Evolutionary conservation across 2,888 invertebrate species (phyloP), one percentile per base, ranked within the genome.

Genomic region (Exephanes ischioxanthus): DNA sequence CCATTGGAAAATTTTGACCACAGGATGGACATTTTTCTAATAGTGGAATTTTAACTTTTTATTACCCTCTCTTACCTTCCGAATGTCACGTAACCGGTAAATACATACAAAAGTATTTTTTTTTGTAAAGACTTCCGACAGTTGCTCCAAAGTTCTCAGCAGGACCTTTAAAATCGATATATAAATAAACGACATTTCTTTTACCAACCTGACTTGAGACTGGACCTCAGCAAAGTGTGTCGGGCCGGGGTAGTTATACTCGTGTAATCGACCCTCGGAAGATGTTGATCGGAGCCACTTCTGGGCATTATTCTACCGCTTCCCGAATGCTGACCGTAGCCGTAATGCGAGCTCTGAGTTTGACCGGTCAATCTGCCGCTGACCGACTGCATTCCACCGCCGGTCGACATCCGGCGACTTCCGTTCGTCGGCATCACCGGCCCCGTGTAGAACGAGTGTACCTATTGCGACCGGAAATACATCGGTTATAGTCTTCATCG

Each of bases 281-380:
- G 94, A 94, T 98, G 98, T 94, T 98, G 98, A 94, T 98, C 98
- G 61, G 98, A 98, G 30, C 98, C 98, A 75, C 98, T 98, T 78
- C 98, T 95, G 19, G 98, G 97, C 94, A 98, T 95, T 76, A 95
- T 94, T 77, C 95, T 93, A 45, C 95, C 95, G 19, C 94, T 94
- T 55, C 94, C 94, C 11, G 94, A 89, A 88, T 95, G 95, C 89
- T 95, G 95, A 45, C 95, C 94, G 90, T 95, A 95, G 26, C 91
- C 93, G 73, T 94, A 94, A 63, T 92, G 91, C 37, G 94, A 93
- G 14, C 94, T 93, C 78, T 95, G 95, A 85, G 94, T 94, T 89
- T 95, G 95, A 76, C 94, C 94, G 9, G 95, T 93, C 55, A 95
- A 92, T 86, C 93, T 91, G 53, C 92, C 90, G 2, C 91, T 89